These are phyloP conservation scores for Oscheius sp. DNA, from an alignment of 2,888 invertebrate species.

Conservation along the genomic window DNA sequence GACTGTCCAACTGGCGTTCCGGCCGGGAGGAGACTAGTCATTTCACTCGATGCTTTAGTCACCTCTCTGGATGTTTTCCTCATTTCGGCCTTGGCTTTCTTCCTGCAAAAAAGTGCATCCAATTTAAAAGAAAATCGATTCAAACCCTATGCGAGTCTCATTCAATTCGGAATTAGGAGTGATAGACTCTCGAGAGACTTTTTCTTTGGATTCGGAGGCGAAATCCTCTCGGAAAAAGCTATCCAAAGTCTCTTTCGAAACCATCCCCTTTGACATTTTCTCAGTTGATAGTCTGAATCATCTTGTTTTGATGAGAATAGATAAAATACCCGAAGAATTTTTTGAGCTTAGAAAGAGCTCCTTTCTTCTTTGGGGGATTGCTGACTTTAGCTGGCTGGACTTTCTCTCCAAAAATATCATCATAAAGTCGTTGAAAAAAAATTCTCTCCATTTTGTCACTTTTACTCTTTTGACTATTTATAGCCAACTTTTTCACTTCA, in stretches of 20 bases:
- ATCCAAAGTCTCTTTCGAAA: neutral
- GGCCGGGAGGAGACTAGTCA: too few relatives aligned
- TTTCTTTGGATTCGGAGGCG: too few relatives aligned
- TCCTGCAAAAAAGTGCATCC: too few relatives aligned
- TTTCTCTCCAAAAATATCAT: neutral
- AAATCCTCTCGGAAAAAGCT: too few relatives aligned
- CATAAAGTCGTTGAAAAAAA: neutral
- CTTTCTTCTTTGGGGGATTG: slow-evolving; percentile 2
- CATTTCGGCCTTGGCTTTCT: too few relatives aligned
- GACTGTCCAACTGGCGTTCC: too few relatives aligned
- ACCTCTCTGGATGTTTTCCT: neutral
- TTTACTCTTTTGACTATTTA: neutral
- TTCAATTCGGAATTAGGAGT: too few relatives aligned
- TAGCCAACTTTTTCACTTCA: neutral
- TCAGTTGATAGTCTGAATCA: neutral
- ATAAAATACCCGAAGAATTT: neutral
- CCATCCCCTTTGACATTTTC: neutral
- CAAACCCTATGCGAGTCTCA: too few relatives aligned
- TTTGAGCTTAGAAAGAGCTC: neutral
- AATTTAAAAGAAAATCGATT: too few relatives aligned
- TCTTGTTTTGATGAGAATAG: neutral
- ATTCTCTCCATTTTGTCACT: neutral
- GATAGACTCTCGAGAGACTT: too few relatives aligned
- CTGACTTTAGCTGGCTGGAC: neutral
- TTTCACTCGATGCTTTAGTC: too few relatives aligned